Percentiles rank a stretch among this genome's conserved stretches.
Conservation (phyloP, 2,888 invertebrate genomes). For the Agrochola lychnidis region DNA sequence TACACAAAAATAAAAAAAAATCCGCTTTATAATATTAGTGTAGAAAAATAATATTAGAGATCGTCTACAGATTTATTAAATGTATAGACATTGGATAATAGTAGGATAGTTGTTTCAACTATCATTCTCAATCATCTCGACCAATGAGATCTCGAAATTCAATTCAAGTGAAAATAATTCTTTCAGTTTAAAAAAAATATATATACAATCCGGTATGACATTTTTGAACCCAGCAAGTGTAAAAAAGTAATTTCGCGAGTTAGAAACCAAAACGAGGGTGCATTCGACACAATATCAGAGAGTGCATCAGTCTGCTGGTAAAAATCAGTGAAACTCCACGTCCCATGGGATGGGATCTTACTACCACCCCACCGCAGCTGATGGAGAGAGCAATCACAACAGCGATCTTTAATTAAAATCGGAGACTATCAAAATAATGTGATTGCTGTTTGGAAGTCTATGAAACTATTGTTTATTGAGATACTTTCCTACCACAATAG, state of each 20-base stretch:
- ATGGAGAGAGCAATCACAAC: conserved; percentile 60
- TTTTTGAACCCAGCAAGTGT: background rate
- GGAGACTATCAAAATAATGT: conserved; percentile 47
- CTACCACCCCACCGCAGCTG: conserved; percentile 64
- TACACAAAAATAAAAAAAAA: no score
- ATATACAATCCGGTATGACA: background rate
- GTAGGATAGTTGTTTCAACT: no score
- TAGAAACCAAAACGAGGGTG: conserved; percentile 9
- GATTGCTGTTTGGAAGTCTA: conserved; percentile 17
- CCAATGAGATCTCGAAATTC: no score
- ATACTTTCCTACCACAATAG: background rate
- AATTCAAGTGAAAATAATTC: background rate
- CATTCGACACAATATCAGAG: conserved; percentile 50
- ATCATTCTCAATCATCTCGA: background rate
- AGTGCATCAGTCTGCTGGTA: conserved; percentile 65
- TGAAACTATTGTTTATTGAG: background rate
- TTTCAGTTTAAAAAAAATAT: no score
- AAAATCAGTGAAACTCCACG: conserved; percentile 68
- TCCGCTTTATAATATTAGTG: no score
- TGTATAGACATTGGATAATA: background rate
- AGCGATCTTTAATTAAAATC: conserved; percentile 75
- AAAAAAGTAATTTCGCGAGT: conserved; percentile 9
- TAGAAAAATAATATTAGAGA: no score
- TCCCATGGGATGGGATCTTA: conserved; percentile 67
- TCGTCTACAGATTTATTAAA: no score